These are phyloP conservation scores for Heliconius erato DNA, from an alignment of 2,888 invertebrate genomes.

Conservation along the genomic window DNA sequence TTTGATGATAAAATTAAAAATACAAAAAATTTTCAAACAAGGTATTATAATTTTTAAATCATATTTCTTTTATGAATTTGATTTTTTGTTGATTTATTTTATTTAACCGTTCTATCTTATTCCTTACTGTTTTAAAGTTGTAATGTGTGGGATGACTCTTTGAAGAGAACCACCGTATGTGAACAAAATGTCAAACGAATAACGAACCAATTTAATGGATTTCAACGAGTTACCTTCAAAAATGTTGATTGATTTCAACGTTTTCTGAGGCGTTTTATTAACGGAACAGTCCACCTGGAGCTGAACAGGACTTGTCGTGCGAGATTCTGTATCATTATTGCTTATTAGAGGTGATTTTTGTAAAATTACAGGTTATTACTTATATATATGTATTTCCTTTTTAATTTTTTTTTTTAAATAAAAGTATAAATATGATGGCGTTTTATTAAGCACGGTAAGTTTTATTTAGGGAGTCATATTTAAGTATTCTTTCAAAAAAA, in stretches of 20 bases:
- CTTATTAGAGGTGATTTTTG: conserved; percentile 55
- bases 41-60: no score
- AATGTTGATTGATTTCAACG: conserved; percentile 82
- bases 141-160: no score
- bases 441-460: background rate
- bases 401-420: background rate
- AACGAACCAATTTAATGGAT: conserved; percentile 55
- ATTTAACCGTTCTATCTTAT: no score
- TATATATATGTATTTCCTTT: background rate
- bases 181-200: conserved; percentile 31
- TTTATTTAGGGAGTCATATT: background rate
- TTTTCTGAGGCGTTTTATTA: conserved; percentile 84
- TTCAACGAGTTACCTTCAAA: conserved; percentile 82
- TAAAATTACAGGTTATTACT: conserved; percentile 37
- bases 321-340: conserved; percentile 64
- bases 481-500: no score
- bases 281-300: conserved; percentile 65
- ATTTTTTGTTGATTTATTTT: no score
- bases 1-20: no score
- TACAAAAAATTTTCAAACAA: no score
- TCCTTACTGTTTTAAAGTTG: no score
- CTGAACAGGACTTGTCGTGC: conserved; percentile 66
- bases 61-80: no score
- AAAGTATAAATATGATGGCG: no score
- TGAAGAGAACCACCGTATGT: no score